A percentile compares a stretch with the other conserved stretches of the same genome.
Conservation (phyloP, 2,113 vertebrate genomes). For the Nothobranchius kuhntae region DNA sequence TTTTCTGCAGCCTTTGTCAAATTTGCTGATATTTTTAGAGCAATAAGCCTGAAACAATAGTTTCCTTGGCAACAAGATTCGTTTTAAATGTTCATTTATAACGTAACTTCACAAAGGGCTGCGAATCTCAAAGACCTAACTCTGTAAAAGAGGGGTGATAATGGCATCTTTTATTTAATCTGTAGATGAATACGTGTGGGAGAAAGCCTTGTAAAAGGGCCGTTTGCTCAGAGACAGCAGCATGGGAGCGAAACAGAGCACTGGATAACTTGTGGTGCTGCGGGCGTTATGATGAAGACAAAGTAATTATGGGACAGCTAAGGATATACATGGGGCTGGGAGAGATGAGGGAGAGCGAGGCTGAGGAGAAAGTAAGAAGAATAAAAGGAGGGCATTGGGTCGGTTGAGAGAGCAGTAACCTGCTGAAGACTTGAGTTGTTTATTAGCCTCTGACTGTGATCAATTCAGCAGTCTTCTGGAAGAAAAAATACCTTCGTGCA, state of each 20-base stretch:
- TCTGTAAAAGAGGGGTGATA: background rate
- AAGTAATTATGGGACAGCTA: slow-evolving; percentile 63
- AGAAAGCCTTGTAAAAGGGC: slow-evolving; percentile 8
- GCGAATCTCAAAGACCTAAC: slow-evolving; percentile 3
- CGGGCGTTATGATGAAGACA: slow-evolving; percentile 51
- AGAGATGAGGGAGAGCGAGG: slow-evolving; percentile 20
- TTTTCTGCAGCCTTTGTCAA: background rate
- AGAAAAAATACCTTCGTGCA: slow-evolving; percentile 28
- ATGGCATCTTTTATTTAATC: too few relatives aligned
- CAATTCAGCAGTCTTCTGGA: slow-evolving; percentile 72
- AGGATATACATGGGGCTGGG: slow-evolving; percentile 43
- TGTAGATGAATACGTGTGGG: background rate
- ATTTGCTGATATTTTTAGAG: slow-evolving; percentile 27
- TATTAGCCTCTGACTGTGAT: slow-evolving; percentile 76
- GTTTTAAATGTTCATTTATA: slow-evolving; percentile 14
- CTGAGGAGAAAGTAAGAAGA: slow-evolving; percentile 32
- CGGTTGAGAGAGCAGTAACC: slow-evolving; percentile 25
- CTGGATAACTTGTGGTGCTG: slow-evolving; percentile 36
- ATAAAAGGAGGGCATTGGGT: slow-evolving; percentile 10
- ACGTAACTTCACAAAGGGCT: slow-evolving; percentile 1
- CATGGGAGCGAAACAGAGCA: slow-evolving; percentile 31
- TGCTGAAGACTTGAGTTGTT: slow-evolving; percentile 69
- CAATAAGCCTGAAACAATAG: slow-evolving; percentile 21
- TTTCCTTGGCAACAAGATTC: slow-evolving; percentile 55
- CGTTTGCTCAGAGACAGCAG: background rate